These are phyloP conservation scores for Microplitis manilae DNA, from an alignment of 2,888 invertebrate genomes.

Conservation along the genomic window DNA sequence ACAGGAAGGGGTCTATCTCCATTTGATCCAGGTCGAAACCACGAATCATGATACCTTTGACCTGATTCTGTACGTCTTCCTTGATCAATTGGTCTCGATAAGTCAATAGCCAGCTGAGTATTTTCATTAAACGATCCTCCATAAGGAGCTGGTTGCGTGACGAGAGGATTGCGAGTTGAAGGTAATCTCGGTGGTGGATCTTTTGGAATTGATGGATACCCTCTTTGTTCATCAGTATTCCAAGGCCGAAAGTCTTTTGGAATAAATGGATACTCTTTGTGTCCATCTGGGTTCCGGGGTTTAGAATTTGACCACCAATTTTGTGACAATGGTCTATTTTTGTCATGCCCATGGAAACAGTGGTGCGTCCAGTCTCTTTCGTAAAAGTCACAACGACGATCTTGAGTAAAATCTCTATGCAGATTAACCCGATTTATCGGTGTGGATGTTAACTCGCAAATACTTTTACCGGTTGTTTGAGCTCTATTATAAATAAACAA, in stretches of 20 bases:
- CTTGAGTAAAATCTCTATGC: conserved; percentile 77
- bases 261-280: conserved; percentile 9
- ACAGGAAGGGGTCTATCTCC: conserved; percentile 21
- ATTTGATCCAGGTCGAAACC: conserved; percentile 13
- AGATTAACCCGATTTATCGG: conserved; percentile 78
- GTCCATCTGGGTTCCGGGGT: conserved; percentile 24
- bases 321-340: conserved; percentile 3
- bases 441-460: conserved; percentile 50
- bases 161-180: not conserved
- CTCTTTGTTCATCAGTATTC: conserved; percentile 2
- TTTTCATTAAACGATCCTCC: conserved; percentile 33
- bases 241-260: conserved; percentile 9
- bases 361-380: conserved; percentile 79
- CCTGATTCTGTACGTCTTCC: conserved; percentile 6
- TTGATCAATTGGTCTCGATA: conserved; percentile 24
- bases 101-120: conserved; percentile 27
- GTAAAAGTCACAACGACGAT: conserved; percentile 85
- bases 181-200: conserved; percentile 1
- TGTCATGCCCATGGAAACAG: conserved; percentile 14
- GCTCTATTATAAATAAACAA: conserved; percentile 17
- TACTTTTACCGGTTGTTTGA: conserved; percentile 34
- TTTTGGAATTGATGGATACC: not conserved
- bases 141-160: conserved; percentile 16
- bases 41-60: not conserved
- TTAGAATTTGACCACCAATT: conserved; percentile 32